A percentile compares a stretch with the other conserved stretches of the same genome.
Conservation (phyloP, 2,113 vertebrate species). For the Cichladusa arquata region DNA sequence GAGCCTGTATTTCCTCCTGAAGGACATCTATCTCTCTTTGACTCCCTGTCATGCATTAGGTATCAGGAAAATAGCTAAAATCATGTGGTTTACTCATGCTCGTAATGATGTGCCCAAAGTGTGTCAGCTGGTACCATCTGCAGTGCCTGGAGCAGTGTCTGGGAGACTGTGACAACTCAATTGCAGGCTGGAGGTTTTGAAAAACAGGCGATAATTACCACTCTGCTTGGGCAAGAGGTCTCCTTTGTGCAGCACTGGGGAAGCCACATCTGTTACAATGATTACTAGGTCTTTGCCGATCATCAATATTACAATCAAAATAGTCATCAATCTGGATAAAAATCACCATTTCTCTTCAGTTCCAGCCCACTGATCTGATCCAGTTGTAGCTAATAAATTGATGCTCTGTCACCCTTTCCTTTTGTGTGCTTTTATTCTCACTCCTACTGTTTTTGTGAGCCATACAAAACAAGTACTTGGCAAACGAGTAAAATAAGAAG, state of each 20-base stretch:
- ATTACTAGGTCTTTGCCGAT: slow-evolving; percentile 53
- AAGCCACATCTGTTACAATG: slow-evolving; percentile 73
- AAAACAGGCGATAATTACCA: slow-evolving; percentile 69
- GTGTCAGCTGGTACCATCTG: slow-evolving; percentile 76
- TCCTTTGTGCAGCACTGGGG: slow-evolving; percentile 4
- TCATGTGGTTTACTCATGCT: slow-evolving; percentile 72
- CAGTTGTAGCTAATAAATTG: slow-evolving; percentile 1
- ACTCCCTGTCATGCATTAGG: not conserved
- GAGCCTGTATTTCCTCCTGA: not conserved
- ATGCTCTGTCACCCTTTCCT: not conserved
- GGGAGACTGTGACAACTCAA: slow-evolving; percentile 74
- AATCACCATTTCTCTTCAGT: slow-evolving; percentile 44
- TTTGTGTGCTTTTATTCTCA: not conserved
- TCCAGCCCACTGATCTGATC: slow-evolving; percentile 11
- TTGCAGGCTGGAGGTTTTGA: slow-evolving; percentile 67
- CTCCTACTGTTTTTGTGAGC: not conserved
- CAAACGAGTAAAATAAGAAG: not conserved
- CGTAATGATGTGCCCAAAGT: slow-evolving; percentile 49
- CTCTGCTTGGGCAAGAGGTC: slow-evolving; percentile 41
- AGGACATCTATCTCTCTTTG: not conserved
- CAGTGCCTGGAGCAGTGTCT: slow-evolving; percentile 71
- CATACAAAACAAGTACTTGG: not conserved
- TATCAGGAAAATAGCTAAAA: slow-evolving; percentile 32
- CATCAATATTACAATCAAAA: slow-evolving; percentile 66
- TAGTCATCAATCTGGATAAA: slow-evolving; percentile 65